These are phyloP conservation scores for Hypsopygia costalis DNA, from an alignment of 2,888 invertebrate species.

Conservation along the genomic window DNA sequence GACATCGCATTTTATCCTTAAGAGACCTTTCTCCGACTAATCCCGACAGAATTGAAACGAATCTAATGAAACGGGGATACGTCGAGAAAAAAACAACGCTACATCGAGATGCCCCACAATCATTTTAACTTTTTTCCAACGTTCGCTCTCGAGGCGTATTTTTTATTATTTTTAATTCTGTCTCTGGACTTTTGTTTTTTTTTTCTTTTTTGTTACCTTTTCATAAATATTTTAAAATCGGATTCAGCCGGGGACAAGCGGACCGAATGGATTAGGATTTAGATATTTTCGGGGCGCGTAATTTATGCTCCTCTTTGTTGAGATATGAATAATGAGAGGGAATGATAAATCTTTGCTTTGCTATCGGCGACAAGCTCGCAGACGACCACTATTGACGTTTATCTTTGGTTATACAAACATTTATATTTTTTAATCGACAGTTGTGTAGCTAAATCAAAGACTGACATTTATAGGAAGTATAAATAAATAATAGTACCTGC, in stretches of 20 bases:
- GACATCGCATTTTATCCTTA: conserved; percentile 67
- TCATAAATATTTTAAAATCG: conserved; percentile 80
- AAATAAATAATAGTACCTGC: no score
- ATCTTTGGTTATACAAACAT: conserved; percentile 48
- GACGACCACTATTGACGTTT: no score
- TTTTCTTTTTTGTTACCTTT: conserved; percentile 65
- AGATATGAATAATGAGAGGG: conserved; percentile 74
- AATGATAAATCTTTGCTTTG: conserved; percentile 48
- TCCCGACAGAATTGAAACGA: conserved; percentile 75
- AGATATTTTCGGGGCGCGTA: conserved; percentile 75
- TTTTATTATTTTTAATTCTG: conserved; percentile 72
- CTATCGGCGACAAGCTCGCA: conserved; percentile 39
- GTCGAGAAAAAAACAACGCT: conserved; percentile 53
- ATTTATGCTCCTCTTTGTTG: conserved; percentile 76
- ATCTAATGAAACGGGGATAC: conserved; percentile 75
- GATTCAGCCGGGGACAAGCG: conserved; percentile 74
- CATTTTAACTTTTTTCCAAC: conserved; percentile 75
- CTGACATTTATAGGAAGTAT: no score
- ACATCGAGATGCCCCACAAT: conserved; percentile 71
- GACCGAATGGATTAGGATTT: conserved; percentile 78
- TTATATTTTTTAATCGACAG: conserved; percentile 2
- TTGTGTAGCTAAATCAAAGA: no score
- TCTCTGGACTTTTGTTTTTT: conserved; percentile 55
- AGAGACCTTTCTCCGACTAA: conserved; percentile 72
- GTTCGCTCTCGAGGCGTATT: conserved; percentile 64